phyloP scores from a whole-genome alignment of 2,888 invertebrate species.

The Aphidius colemani region DNA sequence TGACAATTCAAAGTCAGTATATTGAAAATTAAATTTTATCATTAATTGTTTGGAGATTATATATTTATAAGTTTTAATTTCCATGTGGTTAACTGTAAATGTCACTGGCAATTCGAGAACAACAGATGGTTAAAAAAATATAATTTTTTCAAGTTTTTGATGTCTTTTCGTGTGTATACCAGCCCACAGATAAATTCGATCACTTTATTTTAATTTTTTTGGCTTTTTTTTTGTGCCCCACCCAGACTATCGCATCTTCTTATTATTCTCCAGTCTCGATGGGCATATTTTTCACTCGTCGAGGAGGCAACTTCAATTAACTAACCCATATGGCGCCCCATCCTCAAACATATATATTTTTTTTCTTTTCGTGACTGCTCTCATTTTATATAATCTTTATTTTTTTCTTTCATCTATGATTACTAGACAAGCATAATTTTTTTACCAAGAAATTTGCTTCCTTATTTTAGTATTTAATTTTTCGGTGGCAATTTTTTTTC shows the following conservation, averaged over 20 bases:
- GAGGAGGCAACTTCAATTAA: conserved; percentile 45
- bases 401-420: not conserved
- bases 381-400: not conserved
- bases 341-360: not conserved
- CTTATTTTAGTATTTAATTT: too few relatives aligned
- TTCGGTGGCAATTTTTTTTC: too few relatives aligned
- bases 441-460: too few relatives aligned
- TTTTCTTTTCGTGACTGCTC: not conserved
- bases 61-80: too few relatives aligned
- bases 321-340: conserved; percentile 47
- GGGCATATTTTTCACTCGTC: too few relatives aligned
- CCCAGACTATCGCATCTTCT: too few relatives aligned
- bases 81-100: not conserved
- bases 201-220: not conserved
- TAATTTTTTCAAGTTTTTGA: too few relatives aligned
- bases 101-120: too few relatives aligned
- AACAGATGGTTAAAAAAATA: conserved; percentile 7
- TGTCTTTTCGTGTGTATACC: too few relatives aligned
- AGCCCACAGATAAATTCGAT: not conserved
- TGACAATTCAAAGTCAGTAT: not conserved
- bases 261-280: too few relatives aligned
- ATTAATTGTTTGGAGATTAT: not conserved
- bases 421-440: not conserved
- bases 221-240: too few relatives aligned
- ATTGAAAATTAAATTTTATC: not conserved